These are phyloP conservation scores for Melanotaenia trifasciata DNA, from an alignment of 2,797 vertebrate genomes.

Conservation along the genomic window DNA sequence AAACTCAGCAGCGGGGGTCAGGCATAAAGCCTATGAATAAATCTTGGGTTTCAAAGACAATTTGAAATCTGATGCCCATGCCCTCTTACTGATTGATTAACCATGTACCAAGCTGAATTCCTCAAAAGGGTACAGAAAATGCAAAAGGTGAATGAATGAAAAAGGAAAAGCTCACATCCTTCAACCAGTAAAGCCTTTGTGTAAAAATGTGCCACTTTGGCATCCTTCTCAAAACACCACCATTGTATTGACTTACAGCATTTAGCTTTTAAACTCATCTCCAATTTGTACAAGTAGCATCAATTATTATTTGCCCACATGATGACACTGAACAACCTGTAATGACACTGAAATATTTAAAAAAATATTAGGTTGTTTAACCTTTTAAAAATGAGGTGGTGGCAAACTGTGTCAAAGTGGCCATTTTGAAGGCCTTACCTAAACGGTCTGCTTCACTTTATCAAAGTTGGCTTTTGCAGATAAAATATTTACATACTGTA, in stretches of 20 bases:
- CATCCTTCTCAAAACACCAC: not conserved
- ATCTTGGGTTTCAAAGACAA: conserved; percentile 72
- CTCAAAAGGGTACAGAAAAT: conserved; percentile 24
- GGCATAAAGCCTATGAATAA: conserved; percentile 56
- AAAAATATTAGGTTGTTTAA: not conserved
- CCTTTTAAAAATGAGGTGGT: too few relatives aligned
- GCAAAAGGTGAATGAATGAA: conserved; percentile 3
- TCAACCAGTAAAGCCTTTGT: not conserved
- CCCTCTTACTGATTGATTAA: conserved; percentile 50
- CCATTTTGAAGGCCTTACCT: too few relatives aligned
- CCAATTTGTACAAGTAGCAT: too few relatives aligned
- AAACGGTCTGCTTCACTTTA: too few relatives aligned
- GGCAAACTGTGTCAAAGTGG: too few relatives aligned
- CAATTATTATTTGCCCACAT: not conserved
- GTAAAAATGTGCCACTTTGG: not conserved
- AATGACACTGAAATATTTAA: not conserved
- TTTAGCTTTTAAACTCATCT: not conserved
- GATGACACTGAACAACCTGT: not conserved
- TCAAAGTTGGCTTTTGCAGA: too few relatives aligned
- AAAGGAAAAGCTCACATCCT: not conserved
- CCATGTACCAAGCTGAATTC: conserved; percentile 28
- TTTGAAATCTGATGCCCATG: conserved; percentile 58
- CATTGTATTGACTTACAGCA: not conserved
- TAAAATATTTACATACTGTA: too few relatives aligned
- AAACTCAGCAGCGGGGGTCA: conserved; percentile 48